Conservation (phyloP, 2,888 invertebrate species). For the Fissipunctia ypsillon region DNA sequence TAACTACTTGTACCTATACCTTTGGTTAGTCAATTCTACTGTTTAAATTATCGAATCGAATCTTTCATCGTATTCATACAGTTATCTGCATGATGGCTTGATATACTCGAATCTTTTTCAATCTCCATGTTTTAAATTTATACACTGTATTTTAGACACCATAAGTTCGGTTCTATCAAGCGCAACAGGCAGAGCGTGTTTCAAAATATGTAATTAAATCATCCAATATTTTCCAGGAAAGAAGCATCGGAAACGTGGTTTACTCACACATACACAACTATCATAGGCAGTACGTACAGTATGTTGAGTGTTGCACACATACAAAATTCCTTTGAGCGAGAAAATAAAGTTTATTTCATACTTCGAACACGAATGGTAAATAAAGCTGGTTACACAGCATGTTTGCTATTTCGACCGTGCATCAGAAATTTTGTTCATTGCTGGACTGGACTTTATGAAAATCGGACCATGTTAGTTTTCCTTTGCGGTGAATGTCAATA, state of each 20-base stretch:
- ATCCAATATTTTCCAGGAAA: constrained; percentile 22
- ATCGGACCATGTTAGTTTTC: constrained; percentile 18
- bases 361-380: constrained; percentile 18
- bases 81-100: background rate
- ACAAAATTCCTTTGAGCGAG: constrained; percentile 28
- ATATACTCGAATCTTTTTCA: background rate
- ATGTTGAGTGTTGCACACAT: background rate
- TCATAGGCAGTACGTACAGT: no score
- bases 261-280: background rate
- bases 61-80: background rate
- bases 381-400: constrained; percentile 33
- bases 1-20: no score
- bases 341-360: constrained; percentile 28
- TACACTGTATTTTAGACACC: background rate
- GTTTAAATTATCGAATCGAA: background rate
- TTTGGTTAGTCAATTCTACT: no score
- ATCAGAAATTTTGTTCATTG: constrained; percentile 22
- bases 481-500: constrained; percentile 29
- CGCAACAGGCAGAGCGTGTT: constrained; percentile 17
- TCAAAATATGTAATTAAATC: constrained; percentile 37
- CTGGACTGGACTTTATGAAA: constrained; percentile 17
- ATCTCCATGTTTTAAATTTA: constrained; percentile 11
- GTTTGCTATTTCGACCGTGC: constrained; percentile 25
- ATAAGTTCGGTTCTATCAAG: constrained; percentile 12
- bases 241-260: background rate